Percentiles rank a stretch among this genome's conserved stretches.
phyloP scores from a whole-genome alignment of 1,140 invertebrate genomes.

The Adelges cooleyi region DNA sequence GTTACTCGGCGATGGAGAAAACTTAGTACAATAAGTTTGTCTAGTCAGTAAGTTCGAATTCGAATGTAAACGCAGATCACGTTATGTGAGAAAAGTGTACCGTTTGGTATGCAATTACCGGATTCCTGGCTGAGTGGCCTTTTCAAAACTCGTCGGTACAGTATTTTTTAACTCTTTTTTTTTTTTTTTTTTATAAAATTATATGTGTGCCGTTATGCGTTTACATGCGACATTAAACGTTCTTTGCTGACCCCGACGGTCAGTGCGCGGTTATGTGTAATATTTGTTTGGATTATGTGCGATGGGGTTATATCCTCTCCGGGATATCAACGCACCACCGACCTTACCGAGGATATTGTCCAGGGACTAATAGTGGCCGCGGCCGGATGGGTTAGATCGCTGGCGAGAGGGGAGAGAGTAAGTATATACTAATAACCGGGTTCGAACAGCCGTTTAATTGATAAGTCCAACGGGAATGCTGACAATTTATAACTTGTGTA shows the following conservation, averaged over 20 bases:
- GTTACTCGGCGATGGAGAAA: no score
- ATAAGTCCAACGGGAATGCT: conserved; percentile 8
- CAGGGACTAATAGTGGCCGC: conserved; percentile 1
- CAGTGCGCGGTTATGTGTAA: background rate
- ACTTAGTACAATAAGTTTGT: no score
- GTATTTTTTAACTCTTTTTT: background rate
- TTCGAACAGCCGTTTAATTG: background rate
- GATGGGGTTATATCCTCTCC: background rate
- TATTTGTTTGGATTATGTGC: background rate
- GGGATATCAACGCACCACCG: background rate
- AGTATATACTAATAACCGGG: background rate
- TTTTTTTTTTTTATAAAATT: no score
- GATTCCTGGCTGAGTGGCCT: background rate
- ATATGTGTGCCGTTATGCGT: no score
- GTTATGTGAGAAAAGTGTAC: no score
- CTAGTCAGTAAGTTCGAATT: no score
- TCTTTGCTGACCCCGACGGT: no score
- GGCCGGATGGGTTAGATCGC: background rate
- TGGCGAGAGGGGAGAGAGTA: background rate
- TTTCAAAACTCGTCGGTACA: background rate
- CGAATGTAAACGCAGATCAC: no score
- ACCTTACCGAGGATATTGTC: background rate
- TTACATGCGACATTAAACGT: no score
- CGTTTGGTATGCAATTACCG: background rate
- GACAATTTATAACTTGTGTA: background rate